phyloP scores from a whole-genome alignment of 2,797 vertebrate genomes.

The Sternarchorhynchus goeldii region DNA sequence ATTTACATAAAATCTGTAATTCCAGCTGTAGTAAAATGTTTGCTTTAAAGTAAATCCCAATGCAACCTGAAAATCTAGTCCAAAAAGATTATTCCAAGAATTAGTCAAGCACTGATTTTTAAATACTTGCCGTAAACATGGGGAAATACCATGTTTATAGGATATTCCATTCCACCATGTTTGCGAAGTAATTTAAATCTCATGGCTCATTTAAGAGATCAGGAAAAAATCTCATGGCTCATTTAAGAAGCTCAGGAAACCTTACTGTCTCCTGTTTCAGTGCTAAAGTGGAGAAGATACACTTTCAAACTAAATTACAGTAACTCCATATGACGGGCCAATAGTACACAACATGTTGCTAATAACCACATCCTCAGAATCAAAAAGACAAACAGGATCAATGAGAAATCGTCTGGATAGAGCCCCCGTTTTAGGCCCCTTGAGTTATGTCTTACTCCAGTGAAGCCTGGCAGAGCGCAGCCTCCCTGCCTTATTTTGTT shows the following conservation, averaged over 20 bases:
- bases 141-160: slow-evolving; percentile 52
- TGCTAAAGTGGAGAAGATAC: slow-evolving; percentile 57
- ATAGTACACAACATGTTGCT: slow-evolving; percentile 62
- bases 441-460: slow-evolving; percentile 49
- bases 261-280: slow-evolving; percentile 62
- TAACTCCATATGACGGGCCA: slow-evolving; percentile 60
- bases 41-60: slow-evolving; percentile 20
- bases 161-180: slow-evolving; percentile 64
- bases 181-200: slow-evolving; percentile 67
- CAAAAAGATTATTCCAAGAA: slow-evolving; percentile 37
- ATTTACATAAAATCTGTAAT: slow-evolving; percentile 10
- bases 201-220: slow-evolving; percentile 68
- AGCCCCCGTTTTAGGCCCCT: slow-evolving; percentile 23
- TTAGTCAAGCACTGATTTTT: slow-evolving; percentile 45
- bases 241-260: slow-evolving; percentile 64
- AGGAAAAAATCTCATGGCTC: slow-evolving; percentile 71
- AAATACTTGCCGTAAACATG: slow-evolving; percentile 57
- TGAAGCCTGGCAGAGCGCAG: slow-evolving; percentile 45
- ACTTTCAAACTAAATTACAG: slow-evolving; percentile 63
- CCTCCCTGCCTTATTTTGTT: slow-evolving; percentile 45
- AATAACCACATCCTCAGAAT: slow-evolving; percentile 66
- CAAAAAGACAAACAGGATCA: slow-evolving; percentile 48
- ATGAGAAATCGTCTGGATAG: slow-evolving; percentile 3
- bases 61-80: slow-evolving; percentile 16
- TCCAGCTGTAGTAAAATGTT: slow-evolving; percentile 18